These are phyloP conservation scores for Malthinus flaveolus DNA, from an alignment of 2,888 invertebrate genomes.

Conservation along the genomic window DNA sequence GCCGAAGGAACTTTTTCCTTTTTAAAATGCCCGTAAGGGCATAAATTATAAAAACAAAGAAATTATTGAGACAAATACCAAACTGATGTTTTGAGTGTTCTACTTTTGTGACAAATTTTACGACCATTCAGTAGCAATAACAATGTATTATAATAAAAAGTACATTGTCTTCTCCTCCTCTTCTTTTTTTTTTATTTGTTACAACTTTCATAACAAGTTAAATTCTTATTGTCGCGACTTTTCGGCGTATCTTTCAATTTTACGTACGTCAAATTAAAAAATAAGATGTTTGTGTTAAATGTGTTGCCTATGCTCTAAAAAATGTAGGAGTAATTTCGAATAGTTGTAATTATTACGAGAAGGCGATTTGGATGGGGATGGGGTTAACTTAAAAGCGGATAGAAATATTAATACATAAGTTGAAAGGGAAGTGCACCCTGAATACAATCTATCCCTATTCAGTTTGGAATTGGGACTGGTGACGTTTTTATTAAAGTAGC, in stretches of 20 bases:
- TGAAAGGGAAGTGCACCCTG: conserved; percentile 16
- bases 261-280: not conserved
- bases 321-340: no score
- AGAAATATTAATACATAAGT: conserved; percentile 32
- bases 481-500: conserved; percentile 51
- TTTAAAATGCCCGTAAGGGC: no score
- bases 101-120: conserved; percentile 30
- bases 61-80: no score
- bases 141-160: conserved; percentile 28
- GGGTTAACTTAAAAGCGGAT: not conserved
- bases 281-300: no score
- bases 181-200: conserved; percentile 14
- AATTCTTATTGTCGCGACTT: conserved; percentile 21
- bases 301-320: no score
- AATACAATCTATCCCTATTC: conserved; percentile 33
- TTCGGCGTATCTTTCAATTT: conserved; percentile 14
- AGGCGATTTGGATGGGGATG: no score
- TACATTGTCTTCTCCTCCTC: no score
- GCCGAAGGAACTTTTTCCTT: no score
- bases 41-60: no score
- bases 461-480: conserved; percentile 38
- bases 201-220: conserved; percentile 15
- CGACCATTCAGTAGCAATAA: conserved; percentile 45
- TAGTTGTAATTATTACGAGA: no score
- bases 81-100: conserved; percentile 9